Evolutionary conservation across 2,113 vertebrate genomes (phyloP).

Genomic region (Laticauda laticaudata): DNA sequence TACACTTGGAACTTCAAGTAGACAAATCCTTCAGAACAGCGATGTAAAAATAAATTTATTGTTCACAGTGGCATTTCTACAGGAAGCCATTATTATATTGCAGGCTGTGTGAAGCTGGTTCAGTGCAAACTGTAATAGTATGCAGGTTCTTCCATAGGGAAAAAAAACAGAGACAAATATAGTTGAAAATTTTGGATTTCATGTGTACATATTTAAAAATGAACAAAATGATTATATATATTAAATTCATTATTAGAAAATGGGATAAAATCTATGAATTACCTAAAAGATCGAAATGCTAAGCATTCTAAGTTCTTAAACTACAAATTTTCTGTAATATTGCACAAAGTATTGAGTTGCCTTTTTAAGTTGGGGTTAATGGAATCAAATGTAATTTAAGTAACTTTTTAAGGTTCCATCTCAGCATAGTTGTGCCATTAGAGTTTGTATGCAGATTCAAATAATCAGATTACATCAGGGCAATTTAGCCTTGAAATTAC

Average conservation of each 20-base stretch:
- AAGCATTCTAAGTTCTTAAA: background rate
- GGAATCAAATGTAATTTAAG: background rate
- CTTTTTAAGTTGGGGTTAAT: background rate
- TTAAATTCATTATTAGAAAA: background rate
- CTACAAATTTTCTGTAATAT: background rate
- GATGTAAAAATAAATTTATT: background rate
- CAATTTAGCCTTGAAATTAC: background rate
- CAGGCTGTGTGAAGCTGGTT: background rate
- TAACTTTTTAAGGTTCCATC: background rate
- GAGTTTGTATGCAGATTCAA: background rate
- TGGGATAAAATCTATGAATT: no score
- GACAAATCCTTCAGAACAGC: background rate
- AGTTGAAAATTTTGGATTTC: background rate
- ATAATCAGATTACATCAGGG: background rate
- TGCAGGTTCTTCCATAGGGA: constrained; percentile 48
- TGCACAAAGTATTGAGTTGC: background rate
- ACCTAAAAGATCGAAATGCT: background rate
- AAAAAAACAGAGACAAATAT: constrained; percentile 36
- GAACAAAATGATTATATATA: background rate
- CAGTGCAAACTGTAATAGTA: constrained; percentile 34
- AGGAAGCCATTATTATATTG: background rate
- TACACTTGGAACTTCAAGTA: background rate
- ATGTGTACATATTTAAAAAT: background rate
- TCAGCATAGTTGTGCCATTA: background rate
- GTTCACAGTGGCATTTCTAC: background rate